Percentiles rank a stretch among this genome's conserved stretches.
These are phyloP conservation scores for Frankliniella fusca DNA, from an alignment of 2,888 invertebrate genomes.

Conservation along the genomic window DNA sequence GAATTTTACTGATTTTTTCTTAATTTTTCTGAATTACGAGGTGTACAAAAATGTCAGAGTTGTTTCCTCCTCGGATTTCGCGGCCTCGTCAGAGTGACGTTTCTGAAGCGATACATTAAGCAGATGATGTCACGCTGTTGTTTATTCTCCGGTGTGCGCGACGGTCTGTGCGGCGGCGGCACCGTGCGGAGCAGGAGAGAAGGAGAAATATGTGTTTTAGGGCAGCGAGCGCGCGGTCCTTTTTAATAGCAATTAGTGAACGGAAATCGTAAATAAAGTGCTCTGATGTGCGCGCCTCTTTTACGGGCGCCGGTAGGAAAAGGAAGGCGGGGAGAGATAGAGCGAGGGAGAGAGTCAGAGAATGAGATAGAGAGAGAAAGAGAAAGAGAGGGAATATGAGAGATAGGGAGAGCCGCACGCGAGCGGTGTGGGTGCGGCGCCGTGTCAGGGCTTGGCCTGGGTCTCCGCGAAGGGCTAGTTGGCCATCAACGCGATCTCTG, in stretches of 20 bases:
- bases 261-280: slow-evolving; percentile 9
- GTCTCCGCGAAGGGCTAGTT: too few relatives aligned
- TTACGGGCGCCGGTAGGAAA: background rate
- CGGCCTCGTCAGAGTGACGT: slow-evolving; percentile 28
- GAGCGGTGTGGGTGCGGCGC: too few relatives aligned
- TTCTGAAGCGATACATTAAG: too few relatives aligned
- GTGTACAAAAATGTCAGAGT: too few relatives aligned
- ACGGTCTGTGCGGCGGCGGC: background rate
- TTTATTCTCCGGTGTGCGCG: too few relatives aligned
- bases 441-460: too few relatives aligned
- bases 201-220: background rate
- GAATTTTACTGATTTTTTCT: too few relatives aligned
- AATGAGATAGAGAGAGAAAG: background rate
- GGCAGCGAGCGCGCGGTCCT: background rate
- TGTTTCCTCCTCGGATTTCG: too few relatives aligned
- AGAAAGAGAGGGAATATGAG: background rate
- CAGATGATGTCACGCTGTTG: too few relatives aligned
- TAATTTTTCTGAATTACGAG: too few relatives aligned
- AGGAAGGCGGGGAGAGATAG: background rate
- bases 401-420: background rate
- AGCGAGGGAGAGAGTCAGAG: background rate
- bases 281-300: background rate
- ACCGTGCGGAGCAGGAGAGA: background rate
- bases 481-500: too few relatives aligned
- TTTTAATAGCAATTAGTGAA: slow-evolving; percentile 23